Conservation (phyloP, 2,113 vertebrate species). For the Mormoops blainvillei region DNA sequence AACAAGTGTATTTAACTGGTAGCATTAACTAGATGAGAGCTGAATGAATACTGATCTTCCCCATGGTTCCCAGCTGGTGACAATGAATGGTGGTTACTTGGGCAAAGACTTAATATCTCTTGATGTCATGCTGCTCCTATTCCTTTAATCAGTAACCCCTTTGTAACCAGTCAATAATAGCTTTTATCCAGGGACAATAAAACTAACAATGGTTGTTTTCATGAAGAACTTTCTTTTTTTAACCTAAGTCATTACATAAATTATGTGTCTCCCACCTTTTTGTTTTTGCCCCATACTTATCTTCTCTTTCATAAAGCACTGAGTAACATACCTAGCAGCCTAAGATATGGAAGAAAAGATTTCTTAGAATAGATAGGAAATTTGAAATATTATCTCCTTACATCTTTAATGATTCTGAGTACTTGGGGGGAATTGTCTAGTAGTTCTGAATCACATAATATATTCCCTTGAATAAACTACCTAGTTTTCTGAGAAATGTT, state of each 20-base stretch:
- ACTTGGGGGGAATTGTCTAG: not conserved
- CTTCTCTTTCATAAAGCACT: not conserved
- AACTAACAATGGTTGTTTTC: not conserved
- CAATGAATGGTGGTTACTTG: not conserved
- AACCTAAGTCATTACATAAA: not conserved
- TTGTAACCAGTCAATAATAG: not conserved
- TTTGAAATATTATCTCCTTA: not conserved
- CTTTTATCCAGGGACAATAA: not conserved
- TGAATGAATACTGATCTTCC: not conserved
- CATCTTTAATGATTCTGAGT: not conserved
- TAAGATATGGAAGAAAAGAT: not conserved
- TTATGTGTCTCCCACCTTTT: not conserved
- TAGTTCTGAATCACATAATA: conserved; percentile 52
- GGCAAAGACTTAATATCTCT: not conserved
- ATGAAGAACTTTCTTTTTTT: not conserved
- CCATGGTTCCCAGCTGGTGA: not conserved
- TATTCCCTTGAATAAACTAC: conserved; percentile 44
- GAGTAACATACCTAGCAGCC: not conserved
- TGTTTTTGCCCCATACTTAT: not conserved
- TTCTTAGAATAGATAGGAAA: not conserved
- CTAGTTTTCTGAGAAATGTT: conserved; percentile 21
- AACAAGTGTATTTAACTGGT: not conserved
- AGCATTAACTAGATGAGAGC: not conserved
- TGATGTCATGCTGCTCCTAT: not conserved
- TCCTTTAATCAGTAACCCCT: not conserved